phyloP scores from a whole-genome alignment of 1,140 invertebrate species.

The Neomicropteryx cornuta region DNA sequence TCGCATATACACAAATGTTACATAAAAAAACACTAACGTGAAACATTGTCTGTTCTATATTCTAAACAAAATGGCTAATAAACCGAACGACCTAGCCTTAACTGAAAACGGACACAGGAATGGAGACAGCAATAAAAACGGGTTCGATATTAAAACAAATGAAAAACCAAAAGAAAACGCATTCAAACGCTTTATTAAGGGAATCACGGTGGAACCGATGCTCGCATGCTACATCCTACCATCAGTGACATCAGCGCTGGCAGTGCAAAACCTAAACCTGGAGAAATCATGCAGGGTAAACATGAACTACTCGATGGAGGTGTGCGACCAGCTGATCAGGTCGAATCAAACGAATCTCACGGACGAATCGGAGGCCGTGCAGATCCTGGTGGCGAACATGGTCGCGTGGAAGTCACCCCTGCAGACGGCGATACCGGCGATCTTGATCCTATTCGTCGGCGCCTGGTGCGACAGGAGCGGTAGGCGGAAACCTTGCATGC shows the following conservation, averaged over 20 bases:
- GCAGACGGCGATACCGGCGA: conserved; percentile 40
- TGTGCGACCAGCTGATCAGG: conserved; percentile 39
- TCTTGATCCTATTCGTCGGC: conserved; percentile 47
- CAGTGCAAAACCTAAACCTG: conserved; percentile 45
- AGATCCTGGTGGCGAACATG: conserved; percentile 41
- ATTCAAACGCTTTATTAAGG: conserved; percentile 22
- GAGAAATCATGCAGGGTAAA: conserved; percentile 50
- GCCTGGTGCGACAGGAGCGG: conserved; percentile 48
- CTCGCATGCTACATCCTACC: conserved; percentile 40
- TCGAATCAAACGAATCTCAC: conserved; percentile 29
- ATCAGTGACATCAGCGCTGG: conserved; percentile 36
- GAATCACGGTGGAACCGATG: conserved; percentile 43
- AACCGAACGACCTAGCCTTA: not conserved
- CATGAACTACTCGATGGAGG: conserved; percentile 30
- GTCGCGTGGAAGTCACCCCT: conserved; percentile 42
- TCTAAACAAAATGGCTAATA: not conserved
- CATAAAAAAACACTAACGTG: no score
- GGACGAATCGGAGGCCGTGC: conserved; percentile 35
- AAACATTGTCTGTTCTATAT: no score
- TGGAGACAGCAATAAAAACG: not conserved
- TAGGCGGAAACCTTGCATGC: conserved; percentile 44
- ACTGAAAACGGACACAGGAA: no score
- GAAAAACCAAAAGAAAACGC: conserved; percentile 20
- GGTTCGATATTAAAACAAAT: not conserved
- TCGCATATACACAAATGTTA: no score